Conservation (phyloP, 2,113 vertebrate species). For the Scatophagus argus region DNA sequence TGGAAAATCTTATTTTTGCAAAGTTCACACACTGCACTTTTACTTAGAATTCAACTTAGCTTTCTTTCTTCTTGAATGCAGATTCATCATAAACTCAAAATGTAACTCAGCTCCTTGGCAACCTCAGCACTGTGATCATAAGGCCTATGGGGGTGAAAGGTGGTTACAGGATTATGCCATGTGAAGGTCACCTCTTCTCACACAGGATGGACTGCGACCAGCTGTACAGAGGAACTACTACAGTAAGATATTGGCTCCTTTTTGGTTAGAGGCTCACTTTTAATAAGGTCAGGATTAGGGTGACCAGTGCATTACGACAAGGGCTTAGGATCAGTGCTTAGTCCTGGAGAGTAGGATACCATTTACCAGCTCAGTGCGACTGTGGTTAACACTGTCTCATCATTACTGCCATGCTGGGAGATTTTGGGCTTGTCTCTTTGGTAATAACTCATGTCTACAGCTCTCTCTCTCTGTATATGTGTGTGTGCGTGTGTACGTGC, state of each 20-base stretch:
- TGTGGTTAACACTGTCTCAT: constrained; percentile 61
- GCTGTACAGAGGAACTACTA: constrained; percentile 16
- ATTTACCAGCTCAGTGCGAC: constrained; percentile 62
- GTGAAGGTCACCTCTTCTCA: constrained; percentile 43
- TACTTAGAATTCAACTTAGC: not conserved
- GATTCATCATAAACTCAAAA: not conserved
- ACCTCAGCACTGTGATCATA: constrained; percentile 19
- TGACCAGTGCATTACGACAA: constrained; percentile 61
- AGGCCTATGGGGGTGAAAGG: constrained; percentile 52
- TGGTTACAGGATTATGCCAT: constrained; percentile 46
- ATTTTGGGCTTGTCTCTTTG: constrained; percentile 40
- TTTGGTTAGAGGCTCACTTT: constrained; percentile 58
- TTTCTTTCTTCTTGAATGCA: not conserved
- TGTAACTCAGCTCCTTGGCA: not conserved
- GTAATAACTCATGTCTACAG: constrained; percentile 47
- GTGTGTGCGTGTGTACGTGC: not conserved
- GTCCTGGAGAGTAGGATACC: constrained; percentile 53
- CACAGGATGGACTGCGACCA: constrained; percentile 15
- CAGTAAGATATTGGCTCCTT: constrained; percentile 47
- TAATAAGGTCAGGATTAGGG: constrained; percentile 70
- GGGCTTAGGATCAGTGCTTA: constrained; percentile 56
- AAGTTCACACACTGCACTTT: not conserved
- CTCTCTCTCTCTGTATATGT: not conserved
- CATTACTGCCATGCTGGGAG: constrained; percentile 33
- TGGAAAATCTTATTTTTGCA: not conserved